A percentile compares a stretch with the other conserved stretches of the same genome.
These are phyloP conservation scores for Onthophagus taurus DNA, from an alignment of 1,140 invertebrate species.

Conservation along the genomic window DNA sequence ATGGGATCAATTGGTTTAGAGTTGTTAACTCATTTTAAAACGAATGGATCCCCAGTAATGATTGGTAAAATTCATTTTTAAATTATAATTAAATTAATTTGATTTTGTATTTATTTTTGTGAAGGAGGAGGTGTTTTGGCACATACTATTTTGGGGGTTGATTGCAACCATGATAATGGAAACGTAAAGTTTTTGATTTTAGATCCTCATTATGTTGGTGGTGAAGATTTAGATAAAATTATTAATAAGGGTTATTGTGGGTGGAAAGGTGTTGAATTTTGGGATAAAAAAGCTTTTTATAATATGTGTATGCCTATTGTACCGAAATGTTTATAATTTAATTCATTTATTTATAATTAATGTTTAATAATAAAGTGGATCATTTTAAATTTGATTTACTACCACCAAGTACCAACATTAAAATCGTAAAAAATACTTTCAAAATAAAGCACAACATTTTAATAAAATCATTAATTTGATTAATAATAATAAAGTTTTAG, in stretches of 20 bases:
- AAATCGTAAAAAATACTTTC: neutral
- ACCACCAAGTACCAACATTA: conserved; percentile 9
- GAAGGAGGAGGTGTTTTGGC: conserved; percentile 92
- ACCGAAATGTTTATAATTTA: conserved; percentile 43
- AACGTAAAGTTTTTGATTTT: conserved; percentile 86
- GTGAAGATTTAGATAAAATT: conserved; percentile 60
- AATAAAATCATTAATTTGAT: too few species aligned
- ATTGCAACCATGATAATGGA: conserved; percentile 67
- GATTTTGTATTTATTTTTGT: conserved; percentile 22
- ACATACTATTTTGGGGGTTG: conserved; percentile 94
- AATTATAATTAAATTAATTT: conserved; percentile 2
- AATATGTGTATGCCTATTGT: conserved; percentile 88
- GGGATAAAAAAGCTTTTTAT: conserved; percentile 87
- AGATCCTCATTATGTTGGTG: conserved; percentile 95
- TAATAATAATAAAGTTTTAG: too few species aligned
- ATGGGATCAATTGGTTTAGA: conserved; percentile 69
- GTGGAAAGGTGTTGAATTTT: conserved; percentile 87
- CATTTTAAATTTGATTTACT: too few species aligned
- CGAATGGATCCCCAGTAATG: conserved; percentile 95
- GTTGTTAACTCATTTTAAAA: conserved; percentile 82
- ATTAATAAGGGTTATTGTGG: conserved; percentile 84
- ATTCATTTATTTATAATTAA: too few species aligned
- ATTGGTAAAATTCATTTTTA: conserved; percentile 57
- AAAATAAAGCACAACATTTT: conserved; percentile 1
- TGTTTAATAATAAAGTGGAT: too few species aligned